Base-by-base conservation (phyloP, 1,140 invertebrate genomes). In the Aporrectodea caliginosa region DNA sequence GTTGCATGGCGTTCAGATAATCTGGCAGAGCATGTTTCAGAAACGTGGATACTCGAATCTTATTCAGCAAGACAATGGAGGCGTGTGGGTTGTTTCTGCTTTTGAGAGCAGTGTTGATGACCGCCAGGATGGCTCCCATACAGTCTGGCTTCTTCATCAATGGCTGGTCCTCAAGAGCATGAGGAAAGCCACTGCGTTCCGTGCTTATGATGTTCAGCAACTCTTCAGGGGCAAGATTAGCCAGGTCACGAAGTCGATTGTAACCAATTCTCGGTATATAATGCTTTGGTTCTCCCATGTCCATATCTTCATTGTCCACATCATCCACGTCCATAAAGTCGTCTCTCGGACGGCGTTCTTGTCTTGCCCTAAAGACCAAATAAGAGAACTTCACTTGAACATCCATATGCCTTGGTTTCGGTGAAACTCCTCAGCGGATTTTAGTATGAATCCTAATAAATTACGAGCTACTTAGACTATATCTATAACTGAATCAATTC, bases 161-260 rank as follows among this genome's bases (percentile, higher is more conserved):
- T 2, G 30, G 34, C 34, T 31, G 27, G 34, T 74, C 29, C 16
- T 74, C 34, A n/a, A 74, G 33, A 16, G 73, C 73, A n/a, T 74
- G 73, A 6, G 73, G 73, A 74, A 74, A 74, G 1, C 73, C 73
- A 33, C 73, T 74, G 29, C 34, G 29, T 27, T 74, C 73, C 29
- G 33, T 16, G 27, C n/a, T 74, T 33, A 74, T 74, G n/a, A 30
- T n/a, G 16, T 2, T 34, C 31, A 74, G n/a, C 16, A 74, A 33
- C 2, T 74, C 73, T 1, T 74, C 73, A 31, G 73, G 73, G 30
- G 2, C n/a, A 27, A 30, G 31, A n/a, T 74, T n/a, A 6, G 32
- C 32, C 73, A 30, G 12, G 32, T 74, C 34, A n/a, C 0, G 31
- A 22, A 74, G 32, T 33, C 22, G 6, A 58, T 58, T 58, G 43